phyloP scores from a whole-genome alignment of 2,888 invertebrate genomes.

The Bembecia ichneumoniformis region DNA sequence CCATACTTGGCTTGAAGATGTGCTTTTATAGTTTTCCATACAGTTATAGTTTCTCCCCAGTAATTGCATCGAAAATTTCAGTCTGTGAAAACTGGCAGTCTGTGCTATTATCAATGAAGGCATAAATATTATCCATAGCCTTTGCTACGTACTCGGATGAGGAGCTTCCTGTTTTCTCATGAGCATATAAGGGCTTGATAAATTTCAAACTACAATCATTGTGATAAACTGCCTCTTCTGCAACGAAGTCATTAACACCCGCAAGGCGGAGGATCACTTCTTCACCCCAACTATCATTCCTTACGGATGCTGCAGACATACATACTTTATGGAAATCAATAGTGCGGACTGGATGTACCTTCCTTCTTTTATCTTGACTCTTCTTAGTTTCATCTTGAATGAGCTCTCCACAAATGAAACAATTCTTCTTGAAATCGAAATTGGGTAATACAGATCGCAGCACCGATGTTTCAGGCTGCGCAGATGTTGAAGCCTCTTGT shows the following conservation, averaged over 20 bases:
- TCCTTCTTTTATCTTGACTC: too few relatives aligned
- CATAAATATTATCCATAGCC: conserved; percentile 8
- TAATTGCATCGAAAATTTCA: conserved; percentile 10
- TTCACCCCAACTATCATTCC: background rate
- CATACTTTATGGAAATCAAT: background rate
- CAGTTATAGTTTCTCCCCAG: conserved; percentile 6
- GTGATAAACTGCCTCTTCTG: background rate
- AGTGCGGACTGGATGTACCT: background rate
- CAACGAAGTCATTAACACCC: background rate
- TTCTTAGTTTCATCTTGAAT: background rate
- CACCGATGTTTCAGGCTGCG: too few relatives aligned
- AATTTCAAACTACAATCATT: background rate
- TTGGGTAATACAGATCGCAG: background rate
- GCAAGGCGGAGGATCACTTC: background rate
- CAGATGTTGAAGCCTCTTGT: too few relatives aligned
- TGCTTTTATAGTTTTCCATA: conserved; percentile 7
- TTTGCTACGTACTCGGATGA: conserved; percentile 10
- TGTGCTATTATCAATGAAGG: too few relatives aligned
- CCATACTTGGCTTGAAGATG: conserved; percentile 6
- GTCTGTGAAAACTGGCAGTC: conserved; percentile 5
- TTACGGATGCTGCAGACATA: background rate
- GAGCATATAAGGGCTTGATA: conserved; percentile 10
- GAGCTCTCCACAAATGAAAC: background rate
- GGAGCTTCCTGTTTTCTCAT: conserved; percentile 7
- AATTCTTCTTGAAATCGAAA: background rate